A percentile compares a stretch with the other conserved stretches of the same genome.
Evolutionary conservation across 2,797 vertebrate genomes (phyloP).

Genomic region (Typhlichthys eigenmanni): DNA sequence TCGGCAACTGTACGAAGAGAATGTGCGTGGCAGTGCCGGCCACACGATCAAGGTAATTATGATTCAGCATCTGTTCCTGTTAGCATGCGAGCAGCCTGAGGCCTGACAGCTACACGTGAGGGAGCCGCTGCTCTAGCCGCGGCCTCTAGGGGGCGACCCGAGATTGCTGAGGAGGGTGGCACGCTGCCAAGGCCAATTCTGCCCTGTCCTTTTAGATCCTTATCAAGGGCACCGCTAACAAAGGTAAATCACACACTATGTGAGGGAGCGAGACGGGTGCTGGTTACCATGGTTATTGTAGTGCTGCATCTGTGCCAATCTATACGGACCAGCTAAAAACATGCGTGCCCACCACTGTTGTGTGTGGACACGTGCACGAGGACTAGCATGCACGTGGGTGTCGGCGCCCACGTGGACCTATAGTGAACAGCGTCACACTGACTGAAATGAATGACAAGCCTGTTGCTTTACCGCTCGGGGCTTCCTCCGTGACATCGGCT

Average conservation of each 20-base stretch:
- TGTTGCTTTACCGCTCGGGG: too few species aligned
- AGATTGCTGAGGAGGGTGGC: conserved; percentile 34
- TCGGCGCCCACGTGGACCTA: too few species aligned
- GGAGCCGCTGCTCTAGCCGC: background rate
- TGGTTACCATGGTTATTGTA: background rate
- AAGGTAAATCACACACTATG: conserved; percentile 54
- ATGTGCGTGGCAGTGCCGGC: conserved; percentile 29
- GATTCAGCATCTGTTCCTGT: conserved; percentile 69
- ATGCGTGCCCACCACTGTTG: too few species aligned
- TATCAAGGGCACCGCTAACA: conserved; percentile 69
- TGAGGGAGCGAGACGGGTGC: conserved; percentile 22
- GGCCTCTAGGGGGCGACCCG: conserved; percentile 6
- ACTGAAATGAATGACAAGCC: too few species aligned
- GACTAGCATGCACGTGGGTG: too few species aligned
- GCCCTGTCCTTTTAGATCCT: conserved; percentile 67
- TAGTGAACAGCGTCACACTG: too few species aligned
- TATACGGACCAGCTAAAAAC: too few species aligned
- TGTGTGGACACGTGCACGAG: too few species aligned
- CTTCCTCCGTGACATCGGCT: too few species aligned
- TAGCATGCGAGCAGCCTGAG: conserved; percentile 48
- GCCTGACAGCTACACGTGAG: conserved; percentile 7
- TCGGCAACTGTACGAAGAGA: conserved; percentile 13
- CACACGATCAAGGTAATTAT: conserved; percentile 65
- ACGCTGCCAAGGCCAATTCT: conserved; percentile 65
- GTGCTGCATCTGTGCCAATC: background rate